Evolutionary conservation across 2,797 vertebrate genomes (phyloP).

Genomic region (Catamblyrhynchus diadema): DNA sequence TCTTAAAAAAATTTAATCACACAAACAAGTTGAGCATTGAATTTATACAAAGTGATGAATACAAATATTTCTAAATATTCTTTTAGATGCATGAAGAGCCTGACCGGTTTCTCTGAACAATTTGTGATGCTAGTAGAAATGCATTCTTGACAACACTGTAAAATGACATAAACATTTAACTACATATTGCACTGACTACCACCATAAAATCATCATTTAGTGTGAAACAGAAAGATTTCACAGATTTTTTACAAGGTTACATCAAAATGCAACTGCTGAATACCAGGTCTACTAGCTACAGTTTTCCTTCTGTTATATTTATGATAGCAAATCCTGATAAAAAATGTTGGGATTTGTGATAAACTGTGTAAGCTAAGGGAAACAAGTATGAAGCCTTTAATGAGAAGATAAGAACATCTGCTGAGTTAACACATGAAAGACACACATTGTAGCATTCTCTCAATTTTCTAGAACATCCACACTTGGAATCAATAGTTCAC

Average conservation of each 20-base stretch:
- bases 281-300: not conserved
- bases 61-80: not conserved
- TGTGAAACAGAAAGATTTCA: not conserved
- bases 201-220: not conserved
- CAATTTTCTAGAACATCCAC: not conserved
- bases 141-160: not conserved
- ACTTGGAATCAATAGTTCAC: not conserved
- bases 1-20: not conserved
- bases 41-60: slow-evolving; percentile 5
- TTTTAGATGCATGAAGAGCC: not conserved
- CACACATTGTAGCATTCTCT: not conserved
- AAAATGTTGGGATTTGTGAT: not conserved
- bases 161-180: not conserved
- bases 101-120: not conserved
- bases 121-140: not conserved
- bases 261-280: not conserved
- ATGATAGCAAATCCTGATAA: not conserved
- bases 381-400: not conserved
- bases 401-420: not conserved
- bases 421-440: not conserved
- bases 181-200: not conserved
- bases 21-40: not conserved
- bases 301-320: not conserved
- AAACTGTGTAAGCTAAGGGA: not conserved
- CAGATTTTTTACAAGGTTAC: not conserved